These are phyloP conservation scores for Gobiocypris rarus DNA, from an alignment of 2,113 vertebrate genomes.

Conservation along the genomic window DNA sequence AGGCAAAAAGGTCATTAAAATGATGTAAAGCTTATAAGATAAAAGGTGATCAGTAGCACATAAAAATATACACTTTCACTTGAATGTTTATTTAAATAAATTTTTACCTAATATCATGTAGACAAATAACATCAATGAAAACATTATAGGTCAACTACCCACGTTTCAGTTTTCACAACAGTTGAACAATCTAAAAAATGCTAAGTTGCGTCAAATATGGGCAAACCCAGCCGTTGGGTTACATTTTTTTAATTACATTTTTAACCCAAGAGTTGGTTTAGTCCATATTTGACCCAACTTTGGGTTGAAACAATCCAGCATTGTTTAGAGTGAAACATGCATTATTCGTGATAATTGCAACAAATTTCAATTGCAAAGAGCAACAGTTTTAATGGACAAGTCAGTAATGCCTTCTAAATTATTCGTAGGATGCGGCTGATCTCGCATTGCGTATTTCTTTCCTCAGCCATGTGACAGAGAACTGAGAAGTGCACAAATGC, in stretches of 20 bases:
- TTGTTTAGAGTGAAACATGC: background rate
- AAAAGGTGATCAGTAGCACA: background rate
- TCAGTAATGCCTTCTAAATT: background rate
- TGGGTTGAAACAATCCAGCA: too few relatives aligned
- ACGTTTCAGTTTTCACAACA: background rate
- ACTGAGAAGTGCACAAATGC: background rate
- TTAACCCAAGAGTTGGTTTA: too few relatives aligned
- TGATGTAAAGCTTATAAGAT: background rate
- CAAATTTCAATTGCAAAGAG: constrained; percentile 1
- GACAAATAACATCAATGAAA: background rate
- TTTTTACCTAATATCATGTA: background rate
- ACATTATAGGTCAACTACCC: background rate
- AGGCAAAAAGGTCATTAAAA: background rate
- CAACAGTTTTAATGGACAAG: background rate
- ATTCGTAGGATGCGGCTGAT: background rate
- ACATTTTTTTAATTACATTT: too few relatives aligned
- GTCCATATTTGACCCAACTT: too few relatives aligned
- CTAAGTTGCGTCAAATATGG: background rate
- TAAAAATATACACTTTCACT: background rate
- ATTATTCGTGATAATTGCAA: background rate
- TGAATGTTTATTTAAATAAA: background rate
- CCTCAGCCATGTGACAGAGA: background rate
- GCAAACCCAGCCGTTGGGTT: too few relatives aligned
- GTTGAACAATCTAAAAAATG: too few relatives aligned
- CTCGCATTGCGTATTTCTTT: constrained; percentile 11